Evolutionary conservation across 2,113 vertebrate genomes (phyloP), one percentile per base, ranked within the genome.

Genomic region (Amblyopsis rosae): DNA sequence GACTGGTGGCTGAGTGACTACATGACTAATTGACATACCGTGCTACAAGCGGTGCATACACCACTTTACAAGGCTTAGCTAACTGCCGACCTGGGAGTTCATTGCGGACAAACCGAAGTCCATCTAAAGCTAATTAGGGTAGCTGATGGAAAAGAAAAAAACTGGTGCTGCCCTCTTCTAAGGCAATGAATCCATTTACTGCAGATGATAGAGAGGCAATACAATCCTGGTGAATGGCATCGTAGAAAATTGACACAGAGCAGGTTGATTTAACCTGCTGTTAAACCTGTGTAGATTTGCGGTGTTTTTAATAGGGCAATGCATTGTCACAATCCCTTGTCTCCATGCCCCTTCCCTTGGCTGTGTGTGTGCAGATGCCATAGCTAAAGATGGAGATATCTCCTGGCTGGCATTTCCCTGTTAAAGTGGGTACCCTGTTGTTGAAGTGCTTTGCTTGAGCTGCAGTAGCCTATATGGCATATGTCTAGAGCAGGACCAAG

Each of bases 371-470:
- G 63, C 75, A 88, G 84, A 87, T 82, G 87, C 81, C 72, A 76
- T 67, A 80, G 66, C 67, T 77, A 76, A 64, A 80, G 81, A 79
- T 75, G 74, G 83, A 85, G 80, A 85, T 80, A 72, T 75, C 72
- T 72, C 54, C 75, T 79, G 82, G 75, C 80, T 84, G 80, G 48
- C 82, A 88, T 87, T 88, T 85, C 54, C 53, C 75, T 75, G 70
- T 77, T 77, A 59, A 84, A 84, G 82, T 86, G 85, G 72, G 67
- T 59, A 55, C 53, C 26, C 26, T 26, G 26, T 26, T 26, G 26
- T 26, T 26, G 26, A 70, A 81, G 79, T 75, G 82, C 69, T n/a
- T 65, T 65, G 81, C 82, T 90, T 9, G 1, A 83, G 85, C 75
- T 50, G 70, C 64, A 75, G 79, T 75, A 19, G 35, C 35, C 6